Evolutionary conservation across 2,888 invertebrate species (phyloP).

Genomic region (Strigamia crassipes): DNA sequence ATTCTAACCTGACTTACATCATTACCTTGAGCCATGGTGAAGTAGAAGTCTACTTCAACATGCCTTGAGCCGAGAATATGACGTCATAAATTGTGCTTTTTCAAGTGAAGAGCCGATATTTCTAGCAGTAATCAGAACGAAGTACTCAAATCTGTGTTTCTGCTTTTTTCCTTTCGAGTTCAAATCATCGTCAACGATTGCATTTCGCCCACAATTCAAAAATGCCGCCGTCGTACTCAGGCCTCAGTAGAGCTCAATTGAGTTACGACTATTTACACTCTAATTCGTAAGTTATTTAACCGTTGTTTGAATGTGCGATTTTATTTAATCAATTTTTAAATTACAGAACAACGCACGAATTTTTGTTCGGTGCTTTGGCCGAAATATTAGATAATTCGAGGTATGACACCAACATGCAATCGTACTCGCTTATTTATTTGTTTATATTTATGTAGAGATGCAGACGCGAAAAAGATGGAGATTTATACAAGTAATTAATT

Average conservation of each 20-base stretch:
- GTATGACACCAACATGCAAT: neutral
- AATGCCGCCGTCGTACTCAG: neutral
- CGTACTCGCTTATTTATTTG: neutral
- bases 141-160: too few species aligned
- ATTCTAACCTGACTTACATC: too few species aligned
- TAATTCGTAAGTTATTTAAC: conserved; percentile 12
- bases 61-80: too few species aligned
- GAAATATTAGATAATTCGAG: conserved; percentile 44
- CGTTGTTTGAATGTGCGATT: neutral
- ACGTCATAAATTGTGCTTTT: too few species aligned
- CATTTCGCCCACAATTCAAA: too few species aligned
- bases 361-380: conserved; percentile 41
- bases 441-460: conserved; percentile 33
- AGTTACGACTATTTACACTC: conserved; percentile 19
- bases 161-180: too few species aligned
- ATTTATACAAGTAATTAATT: conserved; percentile 19
- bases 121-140: too few species aligned
- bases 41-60: too few species aligned
- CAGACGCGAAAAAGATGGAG: neutral
- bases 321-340: neutral
- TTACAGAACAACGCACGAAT: conserved; percentile 39
- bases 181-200: too few species aligned
- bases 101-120: too few species aligned
- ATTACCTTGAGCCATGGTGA: too few species aligned
- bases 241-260: conserved; percentile 1